These are phyloP conservation scores for Casuarius casuarius DNA, from an alignment of 2,113 vertebrate genomes.

Conservation along the genomic window DNA sequence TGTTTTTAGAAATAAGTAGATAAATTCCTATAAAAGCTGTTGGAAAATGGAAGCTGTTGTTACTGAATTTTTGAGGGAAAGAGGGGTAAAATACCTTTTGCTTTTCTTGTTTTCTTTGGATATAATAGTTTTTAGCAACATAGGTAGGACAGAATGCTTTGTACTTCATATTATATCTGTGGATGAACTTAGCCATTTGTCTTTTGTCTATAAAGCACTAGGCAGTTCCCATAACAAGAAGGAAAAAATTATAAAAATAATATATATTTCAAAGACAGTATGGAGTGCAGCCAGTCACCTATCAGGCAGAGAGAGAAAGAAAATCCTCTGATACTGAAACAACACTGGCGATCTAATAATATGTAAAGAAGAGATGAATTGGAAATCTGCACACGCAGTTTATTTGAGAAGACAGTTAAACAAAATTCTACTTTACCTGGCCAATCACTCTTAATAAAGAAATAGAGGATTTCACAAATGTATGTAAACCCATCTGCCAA, in stretches of 20 bases:
- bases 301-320: background rate
- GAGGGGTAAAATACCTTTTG: background rate
- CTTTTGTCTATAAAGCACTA: background rate
- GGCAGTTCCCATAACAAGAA: background rate
- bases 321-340: slow-evolving; percentile 17
- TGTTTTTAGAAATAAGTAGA: background rate
- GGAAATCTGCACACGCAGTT: slow-evolving; percentile 12
- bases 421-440: slow-evolving; percentile 24
- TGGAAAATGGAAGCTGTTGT: background rate
- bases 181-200: background rate
- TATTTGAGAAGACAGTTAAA: slow-evolving; percentile 28
- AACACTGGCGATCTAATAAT: background rate
- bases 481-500: slow-evolving; percentile 2
- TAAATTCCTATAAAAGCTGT: background rate
- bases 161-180: background rate
- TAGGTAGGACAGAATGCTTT: background rate
- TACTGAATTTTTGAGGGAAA: background rate
- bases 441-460: slow-evolving; percentile 30
- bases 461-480: slow-evolving; percentile 9
- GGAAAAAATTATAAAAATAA: slow-evolving; percentile 4
- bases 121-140: background rate
- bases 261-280: slow-evolving; percentile 10
- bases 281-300: background rate
- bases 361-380: slow-evolving; percentile 20
- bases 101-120: background rate